Base-by-base conservation (phyloP, 2,888 invertebrate genomes). In the Pyrochroa serraticornis region DNA sequence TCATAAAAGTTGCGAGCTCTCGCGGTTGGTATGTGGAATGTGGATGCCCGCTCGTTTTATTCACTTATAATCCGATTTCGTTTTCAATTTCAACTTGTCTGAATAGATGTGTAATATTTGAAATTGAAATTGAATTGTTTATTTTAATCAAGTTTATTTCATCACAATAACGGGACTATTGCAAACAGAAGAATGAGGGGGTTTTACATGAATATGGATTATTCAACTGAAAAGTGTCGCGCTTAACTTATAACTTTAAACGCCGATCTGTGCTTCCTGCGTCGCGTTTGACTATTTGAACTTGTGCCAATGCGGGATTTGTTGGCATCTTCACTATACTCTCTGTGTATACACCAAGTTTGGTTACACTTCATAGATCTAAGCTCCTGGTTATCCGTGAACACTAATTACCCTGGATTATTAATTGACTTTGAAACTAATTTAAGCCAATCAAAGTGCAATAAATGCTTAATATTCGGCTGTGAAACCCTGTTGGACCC, bases 351-450 rank as follows among this genome's bases (percentile, higher is more conserved):
- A 22, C 22, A 22, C 33, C 45, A 41, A 54, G 47, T 47, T 42
- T 14, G 47, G 33, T 35, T 32, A 41, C 34, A 13, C 41, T 36
- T 41, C 10, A 36, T 41, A 54, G 43, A 54, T 54, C 36, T 45
- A 33, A 41, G 30, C 46, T 39, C 22, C 38, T 51, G 46, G 51
- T 51, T 46, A 46, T 49, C 54, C 60, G 39, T 51, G 50, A 63
- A 56, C 60, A 58, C 57, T 61, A 61, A 61, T 59, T 59, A 61
- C 57, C 46, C 44, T 36, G 50, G 53, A 57, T 62, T 62, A 62
- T 59, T 62, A 62, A 64, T 62, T 61, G 55, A 55, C 58, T 64
- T 62, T 62, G 53, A 31, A 64, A 62, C 62, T 59, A 62, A 64
- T 62, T 63, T 59, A 56, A 58, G 56, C 52, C 58, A 60, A 63